Base-by-base conservation (phyloP, 2,113 vertebrate species). In the Eidolon helvum region DNA sequence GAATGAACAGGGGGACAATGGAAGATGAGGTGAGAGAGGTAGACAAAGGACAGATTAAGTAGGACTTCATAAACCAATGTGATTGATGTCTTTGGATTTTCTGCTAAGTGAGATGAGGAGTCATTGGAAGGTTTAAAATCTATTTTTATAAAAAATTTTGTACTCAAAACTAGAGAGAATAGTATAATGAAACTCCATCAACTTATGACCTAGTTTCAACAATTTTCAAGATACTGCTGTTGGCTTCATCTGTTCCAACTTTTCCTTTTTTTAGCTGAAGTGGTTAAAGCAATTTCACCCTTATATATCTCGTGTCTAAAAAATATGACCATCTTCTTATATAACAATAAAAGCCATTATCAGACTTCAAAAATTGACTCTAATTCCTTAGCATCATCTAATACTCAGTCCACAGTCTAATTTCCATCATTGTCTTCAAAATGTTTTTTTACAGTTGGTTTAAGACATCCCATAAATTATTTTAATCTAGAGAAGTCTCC, bases 271-370 rank as follows among this genome's bases (percentile, higher is more conserved):
- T 38, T 43, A 79, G 71, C 48, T 40, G 43, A 92, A 86, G 22
- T 57, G 26, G 86, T 86, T 90, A 90, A 63, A 92, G 33, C 8
- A 75, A 92, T 69, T 87, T 90, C 21, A 77, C 24, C 6, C 15
- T 85, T 86, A 35, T 55, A 4, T 78, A 68, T 75, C 24, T 77
- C 84, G 78, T 24, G 72, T 82, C 55, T 91, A 69, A 53, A 90
- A 87, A n/a, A 40, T 59, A 74, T 28, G 10, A 53, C 22, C 11
- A 66, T 82, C 95, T 92, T 91, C 10, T 83, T 80, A 90, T 2
- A 78, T 72, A 95, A 75, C 79, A 75, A 74, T 88, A 96, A 92
- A 90, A 87, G 7, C 21, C 38, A 92, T 88, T 59, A 80, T 63
- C 65, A 93, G n/a, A 68, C 24, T 22, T 66, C 72, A 89, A 55